phyloP scores from a whole-genome alignment of 2,888 invertebrate genomes.

The Mesorhabditis sp. region DNA sequence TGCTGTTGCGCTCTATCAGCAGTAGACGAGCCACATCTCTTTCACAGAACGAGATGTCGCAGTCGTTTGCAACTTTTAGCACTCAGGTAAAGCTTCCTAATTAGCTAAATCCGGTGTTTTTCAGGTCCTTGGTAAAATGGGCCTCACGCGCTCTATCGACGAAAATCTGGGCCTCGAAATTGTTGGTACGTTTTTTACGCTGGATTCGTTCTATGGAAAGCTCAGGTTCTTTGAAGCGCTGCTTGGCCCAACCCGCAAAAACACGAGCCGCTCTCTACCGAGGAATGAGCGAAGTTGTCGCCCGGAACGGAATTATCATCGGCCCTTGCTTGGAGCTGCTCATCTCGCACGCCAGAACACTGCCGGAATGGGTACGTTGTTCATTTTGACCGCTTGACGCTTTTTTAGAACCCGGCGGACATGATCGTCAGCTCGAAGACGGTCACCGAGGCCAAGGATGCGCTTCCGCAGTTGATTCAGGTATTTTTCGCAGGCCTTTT shows the following conservation, averaged over 20 bases:
- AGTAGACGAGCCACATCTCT: background rate
- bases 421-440: background rate
- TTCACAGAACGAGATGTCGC: background rate
- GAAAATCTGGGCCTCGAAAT: background rate
- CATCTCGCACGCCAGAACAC: background rate
- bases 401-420: background rate
- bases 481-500: no score
- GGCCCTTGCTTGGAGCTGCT: constrained; percentile 2
- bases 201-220: background rate
- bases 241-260: background rate
- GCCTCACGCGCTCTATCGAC: background rate
- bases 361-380: background rate
- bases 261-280: background rate
- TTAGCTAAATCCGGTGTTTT: background rate
- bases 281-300: background rate
- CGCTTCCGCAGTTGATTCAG: constrained; percentile 6
- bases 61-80: constrained; percentile 4
- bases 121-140: background rate
- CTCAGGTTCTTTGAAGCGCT: background rate
- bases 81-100: background rate
- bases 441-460: background rate
- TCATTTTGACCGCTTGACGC: no score
- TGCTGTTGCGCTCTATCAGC: background rate
- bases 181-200: background rate
- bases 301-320: background rate